phyloP scores from a whole-genome alignment of 2,797 vertebrate species.

The Myotis vivesi region DNA sequence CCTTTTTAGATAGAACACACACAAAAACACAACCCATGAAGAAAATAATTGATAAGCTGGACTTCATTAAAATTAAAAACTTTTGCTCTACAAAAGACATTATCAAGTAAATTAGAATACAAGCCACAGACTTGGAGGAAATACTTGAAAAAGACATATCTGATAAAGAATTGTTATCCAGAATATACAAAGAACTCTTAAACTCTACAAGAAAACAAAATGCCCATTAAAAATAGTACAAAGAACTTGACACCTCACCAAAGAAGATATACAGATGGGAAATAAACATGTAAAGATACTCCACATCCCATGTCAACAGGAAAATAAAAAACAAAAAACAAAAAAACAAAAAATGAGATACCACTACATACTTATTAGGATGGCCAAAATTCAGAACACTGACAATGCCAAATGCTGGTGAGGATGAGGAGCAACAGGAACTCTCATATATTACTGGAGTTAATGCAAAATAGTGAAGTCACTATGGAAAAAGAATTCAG shows the following conservation, averaged over 20 bases:
- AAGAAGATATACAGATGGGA: neutral
- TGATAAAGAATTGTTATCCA: neutral
- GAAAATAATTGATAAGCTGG: too few species aligned
- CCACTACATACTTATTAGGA: too few species aligned
- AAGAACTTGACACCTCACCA: neutral
- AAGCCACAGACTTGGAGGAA: neutral
- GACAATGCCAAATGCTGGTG: neutral
- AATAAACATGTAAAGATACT: neutral
- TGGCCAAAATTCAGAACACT: neutral
- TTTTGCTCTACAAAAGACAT: neutral
- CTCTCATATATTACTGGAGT: neutral
- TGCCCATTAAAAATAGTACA: neutral
- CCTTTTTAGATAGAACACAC: too few species aligned
- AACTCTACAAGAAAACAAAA: neutral
- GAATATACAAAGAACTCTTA: too few species aligned
- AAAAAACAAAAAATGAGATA: neutral
- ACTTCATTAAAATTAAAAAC: too few species aligned
- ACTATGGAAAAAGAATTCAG: too few species aligned
- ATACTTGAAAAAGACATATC: neutral
- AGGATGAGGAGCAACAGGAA: neutral
- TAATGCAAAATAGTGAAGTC: too few species aligned
- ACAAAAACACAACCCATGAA: too few species aligned
- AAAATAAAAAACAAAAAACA: neutral
- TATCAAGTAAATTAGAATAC: neutral
- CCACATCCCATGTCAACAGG: neutral